phyloP scores from a whole-genome alignment of 2,113 vertebrate species.

The Anguilla japonica region DNA sequence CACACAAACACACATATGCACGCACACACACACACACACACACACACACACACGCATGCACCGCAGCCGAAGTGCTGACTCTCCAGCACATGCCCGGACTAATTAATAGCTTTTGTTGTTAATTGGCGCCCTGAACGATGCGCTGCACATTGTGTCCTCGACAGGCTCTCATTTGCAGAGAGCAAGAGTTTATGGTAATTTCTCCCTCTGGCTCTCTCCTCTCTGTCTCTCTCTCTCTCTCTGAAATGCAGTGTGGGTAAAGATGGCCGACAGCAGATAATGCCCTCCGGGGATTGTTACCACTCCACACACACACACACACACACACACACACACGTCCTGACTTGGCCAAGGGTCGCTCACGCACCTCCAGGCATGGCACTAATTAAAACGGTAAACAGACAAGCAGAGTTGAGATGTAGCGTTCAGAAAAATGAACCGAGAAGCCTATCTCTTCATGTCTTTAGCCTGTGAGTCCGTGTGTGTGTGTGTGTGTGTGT shows the following conservation, averaged over 20 bases:
- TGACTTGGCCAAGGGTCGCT: not conserved
- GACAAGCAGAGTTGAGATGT: slow-evolving; percentile 13
- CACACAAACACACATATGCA: not conserved
- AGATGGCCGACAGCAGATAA: slow-evolving; percentile 2
- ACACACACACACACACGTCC: not conserved
- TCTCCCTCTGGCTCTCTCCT: not conserved
- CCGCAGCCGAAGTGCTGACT: not conserved
- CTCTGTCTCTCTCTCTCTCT: not conserved
- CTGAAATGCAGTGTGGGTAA: slow-evolving; percentile 21
- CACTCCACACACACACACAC: not conserved
- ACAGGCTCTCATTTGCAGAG: slow-evolving; percentile 8
- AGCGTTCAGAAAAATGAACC: not conserved
- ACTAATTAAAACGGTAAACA: slow-evolving; percentile 24
- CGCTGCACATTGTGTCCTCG: not conserved
- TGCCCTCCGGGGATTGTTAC: not conserved
- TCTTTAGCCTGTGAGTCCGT: too few relatives aligned
- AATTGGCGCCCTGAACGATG: slow-evolving; percentile 21
- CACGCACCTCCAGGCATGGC: not conserved
- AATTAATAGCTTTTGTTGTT: slow-evolving; percentile 32
- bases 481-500: slow-evolving; percentile 8
- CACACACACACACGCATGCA: not conserved
- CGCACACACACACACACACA: not conserved
- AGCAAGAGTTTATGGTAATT: slow-evolving; percentile 24
- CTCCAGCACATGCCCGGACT: slow-evolving; percentile 6
- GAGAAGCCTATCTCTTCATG: not conserved